Evolutionary conservation across 1,140 invertebrate species (phyloP).

Genomic region (Drosophila seguyi): DNA sequence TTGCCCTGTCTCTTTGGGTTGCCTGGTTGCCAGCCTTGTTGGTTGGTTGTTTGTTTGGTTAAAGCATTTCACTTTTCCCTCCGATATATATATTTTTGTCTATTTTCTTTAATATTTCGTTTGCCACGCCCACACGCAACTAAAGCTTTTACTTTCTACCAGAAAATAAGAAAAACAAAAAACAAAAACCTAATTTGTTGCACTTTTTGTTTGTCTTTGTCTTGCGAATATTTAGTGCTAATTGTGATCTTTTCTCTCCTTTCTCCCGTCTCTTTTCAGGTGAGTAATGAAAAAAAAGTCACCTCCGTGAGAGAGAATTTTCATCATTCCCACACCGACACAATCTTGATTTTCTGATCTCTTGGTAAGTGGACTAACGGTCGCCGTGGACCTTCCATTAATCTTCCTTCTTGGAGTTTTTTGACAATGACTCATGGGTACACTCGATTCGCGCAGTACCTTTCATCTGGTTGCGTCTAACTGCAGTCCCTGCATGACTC

Average conservation of each 20-base stretch:
- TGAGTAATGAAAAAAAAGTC: constrained; percentile 21
- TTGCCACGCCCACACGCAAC: constrained; percentile 46
- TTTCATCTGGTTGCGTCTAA: constrained; percentile 39
- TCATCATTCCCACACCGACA: background rate
- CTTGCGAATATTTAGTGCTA: constrained; percentile 29
- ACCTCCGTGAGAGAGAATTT: background rate
- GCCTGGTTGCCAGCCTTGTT: background rate
- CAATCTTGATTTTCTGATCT: constrained; percentile 34
- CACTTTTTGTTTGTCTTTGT: constrained; percentile 1
- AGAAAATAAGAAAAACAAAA: background rate
- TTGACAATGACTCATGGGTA: constrained; percentile 36
- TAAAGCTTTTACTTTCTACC: constrained; percentile 15
- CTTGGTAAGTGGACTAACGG: constrained; percentile 49
- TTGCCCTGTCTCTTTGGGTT: constrained; percentile 26
- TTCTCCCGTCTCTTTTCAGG: constrained; percentile 30
- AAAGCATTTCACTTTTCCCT: constrained; percentile 31
- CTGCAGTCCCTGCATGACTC: constrained; percentile 47
- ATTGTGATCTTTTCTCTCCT: constrained; percentile 21
- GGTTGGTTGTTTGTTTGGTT: constrained; percentile 4
- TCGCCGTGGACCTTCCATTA: constrained; percentile 30
- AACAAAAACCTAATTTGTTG: constrained; percentile 18
- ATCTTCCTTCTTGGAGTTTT: constrained; percentile 37
- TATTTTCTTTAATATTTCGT: constrained; percentile 13
- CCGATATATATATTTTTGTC: constrained; percentile 22
- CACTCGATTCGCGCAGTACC: constrained; percentile 23